These are phyloP conservation scores for Myiozetetes cayanensis DNA, from an alignment of 2,113 vertebrate genomes.

Conservation along the genomic window DNA sequence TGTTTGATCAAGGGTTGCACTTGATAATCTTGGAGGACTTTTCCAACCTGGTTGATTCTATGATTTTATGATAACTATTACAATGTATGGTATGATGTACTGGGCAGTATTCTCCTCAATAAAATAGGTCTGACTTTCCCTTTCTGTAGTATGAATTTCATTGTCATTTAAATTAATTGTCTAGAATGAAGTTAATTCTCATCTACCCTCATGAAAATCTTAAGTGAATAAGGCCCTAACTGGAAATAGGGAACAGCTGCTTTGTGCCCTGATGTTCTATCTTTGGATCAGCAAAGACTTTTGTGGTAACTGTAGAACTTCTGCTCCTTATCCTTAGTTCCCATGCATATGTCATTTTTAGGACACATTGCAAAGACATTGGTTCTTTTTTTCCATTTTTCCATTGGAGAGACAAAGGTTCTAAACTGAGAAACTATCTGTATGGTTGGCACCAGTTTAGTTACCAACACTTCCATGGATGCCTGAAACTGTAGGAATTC, in stretches of 20 bases:
- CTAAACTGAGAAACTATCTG: neutral
- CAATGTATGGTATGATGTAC: rapidly evolving
- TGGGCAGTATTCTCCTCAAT: neutral
- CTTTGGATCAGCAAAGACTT: neutral
- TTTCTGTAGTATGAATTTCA: neutral
- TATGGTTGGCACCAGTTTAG: neutral
- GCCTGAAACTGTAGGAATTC: neutral
- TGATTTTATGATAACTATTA: neutral
- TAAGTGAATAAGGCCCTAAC: neutral
- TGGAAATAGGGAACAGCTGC: neutral
- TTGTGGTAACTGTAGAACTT: neutral
- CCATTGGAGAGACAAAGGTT: neutral
- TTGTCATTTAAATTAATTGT: neutral
- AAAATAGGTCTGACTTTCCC: neutral
- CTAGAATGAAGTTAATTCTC: neutral
- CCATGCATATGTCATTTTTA: rapidly evolving
- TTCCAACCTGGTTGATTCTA: too few species aligned
- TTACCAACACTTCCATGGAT: neutral
- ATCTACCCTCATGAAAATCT: neutral
- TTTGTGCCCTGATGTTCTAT: neutral
- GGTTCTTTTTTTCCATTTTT: too few species aligned
- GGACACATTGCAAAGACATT: too few species aligned
- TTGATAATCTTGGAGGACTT: too few species aligned
- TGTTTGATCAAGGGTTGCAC: too few species aligned
- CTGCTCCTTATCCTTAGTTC: neutral